phyloP scores from a whole-genome alignment of 1,140 invertebrate species.

The Cryptotermes secundus region DNA sequence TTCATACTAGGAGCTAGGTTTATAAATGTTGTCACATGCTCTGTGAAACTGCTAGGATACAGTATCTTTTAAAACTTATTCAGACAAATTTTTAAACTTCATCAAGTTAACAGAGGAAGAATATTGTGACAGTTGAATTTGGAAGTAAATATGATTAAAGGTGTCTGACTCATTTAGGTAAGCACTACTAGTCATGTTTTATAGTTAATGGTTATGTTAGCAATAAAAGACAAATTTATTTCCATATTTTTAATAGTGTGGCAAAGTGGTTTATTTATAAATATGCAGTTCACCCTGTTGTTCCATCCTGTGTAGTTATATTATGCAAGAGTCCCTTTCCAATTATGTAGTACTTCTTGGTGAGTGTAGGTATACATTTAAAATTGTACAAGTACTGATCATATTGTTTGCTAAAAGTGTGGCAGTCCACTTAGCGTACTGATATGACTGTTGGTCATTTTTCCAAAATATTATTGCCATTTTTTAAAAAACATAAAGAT shows the following conservation, averaged over 20 bases:
- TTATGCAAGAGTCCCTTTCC: too few relatives aligned
- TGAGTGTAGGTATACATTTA: too few relatives aligned
- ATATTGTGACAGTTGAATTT: neutral
- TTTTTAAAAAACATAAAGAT: too few relatives aligned
- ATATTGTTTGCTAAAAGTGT: too few relatives aligned
- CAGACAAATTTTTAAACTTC: neutral
- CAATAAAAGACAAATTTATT: neutral
- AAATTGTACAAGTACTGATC: too few relatives aligned
- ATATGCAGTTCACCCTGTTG: too few relatives aligned
- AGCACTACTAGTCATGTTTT: neutral
- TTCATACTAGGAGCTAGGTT: neutral
- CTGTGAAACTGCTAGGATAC: neutral
- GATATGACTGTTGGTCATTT: too few relatives aligned
- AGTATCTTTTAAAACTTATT: neutral
- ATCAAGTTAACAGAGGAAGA: neutral
- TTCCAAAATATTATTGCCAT: too few relatives aligned
- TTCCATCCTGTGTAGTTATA: too few relatives aligned
- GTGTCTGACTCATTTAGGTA: neutral
- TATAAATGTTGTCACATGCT: constrained; percentile 12
- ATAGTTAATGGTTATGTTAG: neutral
- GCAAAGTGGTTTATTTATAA: neutral
- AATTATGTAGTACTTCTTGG: too few relatives aligned
- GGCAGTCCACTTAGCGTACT: too few relatives aligned
- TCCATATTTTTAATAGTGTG: neutral
- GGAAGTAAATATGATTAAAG: neutral